Percentiles rank a stretch among this genome's conserved stretches.
Conservation (phyloP, 2,113 vertebrate genomes). For the Nothobranchius kuhntae region DNA sequence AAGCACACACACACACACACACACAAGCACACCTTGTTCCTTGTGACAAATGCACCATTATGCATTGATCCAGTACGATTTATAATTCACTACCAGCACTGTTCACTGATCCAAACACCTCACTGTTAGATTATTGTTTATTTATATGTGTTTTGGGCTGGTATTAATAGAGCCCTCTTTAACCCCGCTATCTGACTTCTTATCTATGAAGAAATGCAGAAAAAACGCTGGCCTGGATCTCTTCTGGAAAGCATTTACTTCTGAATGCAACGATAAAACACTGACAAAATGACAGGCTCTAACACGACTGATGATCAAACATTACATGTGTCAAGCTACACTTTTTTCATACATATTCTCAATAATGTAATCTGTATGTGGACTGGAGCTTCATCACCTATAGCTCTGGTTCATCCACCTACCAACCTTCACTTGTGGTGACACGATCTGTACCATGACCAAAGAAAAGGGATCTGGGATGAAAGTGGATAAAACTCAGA, state of each 20-base stretch:
- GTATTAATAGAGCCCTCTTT: slow-evolving; percentile 43
- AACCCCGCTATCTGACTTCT: slow-evolving; percentile 50
- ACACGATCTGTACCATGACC: too few species aligned
- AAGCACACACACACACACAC: neutral
- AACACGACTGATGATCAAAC: too few species aligned
- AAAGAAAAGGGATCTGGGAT: too few species aligned
- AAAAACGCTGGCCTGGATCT: slow-evolving; percentile 21
- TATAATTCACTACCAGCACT: slow-evolving; percentile 56
- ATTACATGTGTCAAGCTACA: too few species aligned
- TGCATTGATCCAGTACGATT: slow-evolving; percentile 56
- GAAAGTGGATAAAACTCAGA: too few species aligned
- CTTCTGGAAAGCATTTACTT: neutral
- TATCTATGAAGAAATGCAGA: slow-evolving; percentile 19
- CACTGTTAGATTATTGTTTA: slow-evolving; percentile 39
- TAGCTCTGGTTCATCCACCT: too few species aligned
- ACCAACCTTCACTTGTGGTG: too few species aligned
- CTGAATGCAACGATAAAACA: too few species aligned
- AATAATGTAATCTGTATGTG: too few species aligned
- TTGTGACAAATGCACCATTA: slow-evolving; percentile 31
- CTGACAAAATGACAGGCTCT: too few species aligned
- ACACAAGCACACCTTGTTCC: slow-evolving; percentile 8
- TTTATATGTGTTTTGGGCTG: slow-evolving; percentile 29
- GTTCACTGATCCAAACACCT: slow-evolving; percentile 43
- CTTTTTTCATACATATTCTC: too few species aligned
- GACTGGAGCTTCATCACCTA: too few species aligned